Evolutionary conservation across 2,113 vertebrate species (phyloP).

Genomic region (Hemiscyllium ocellatum): DNA sequence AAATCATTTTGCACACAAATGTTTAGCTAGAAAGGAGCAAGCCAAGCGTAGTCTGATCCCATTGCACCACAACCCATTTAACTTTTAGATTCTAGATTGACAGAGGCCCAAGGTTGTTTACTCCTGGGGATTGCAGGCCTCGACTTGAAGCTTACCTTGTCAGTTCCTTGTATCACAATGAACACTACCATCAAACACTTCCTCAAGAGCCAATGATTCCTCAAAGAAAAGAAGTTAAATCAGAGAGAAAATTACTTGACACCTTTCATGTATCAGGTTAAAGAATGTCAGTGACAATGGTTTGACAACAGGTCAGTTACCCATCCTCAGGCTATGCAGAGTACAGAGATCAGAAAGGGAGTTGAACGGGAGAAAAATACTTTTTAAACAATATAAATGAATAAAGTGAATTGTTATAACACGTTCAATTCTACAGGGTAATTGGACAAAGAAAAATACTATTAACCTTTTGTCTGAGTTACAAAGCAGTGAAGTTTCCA

Average conservation of each 20-base stretch:
- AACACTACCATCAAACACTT: background rate
- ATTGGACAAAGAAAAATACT: background rate
- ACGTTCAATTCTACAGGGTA: background rate
- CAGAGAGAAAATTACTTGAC: slow-evolving; percentile 17
- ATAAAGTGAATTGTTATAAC: background rate
- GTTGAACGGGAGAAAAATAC: background rate
- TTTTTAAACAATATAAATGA: slow-evolving; percentile 5
- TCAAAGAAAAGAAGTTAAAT: background rate
- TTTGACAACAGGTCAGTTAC: background rate
- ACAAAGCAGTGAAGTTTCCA: background rate
- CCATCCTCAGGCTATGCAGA: background rate
- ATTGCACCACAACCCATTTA: background rate
- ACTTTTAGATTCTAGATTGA: background rate
- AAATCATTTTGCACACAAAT: no score
- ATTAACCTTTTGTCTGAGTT: background rate
- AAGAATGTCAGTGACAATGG: background rate
- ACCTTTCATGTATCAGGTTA: background rate
- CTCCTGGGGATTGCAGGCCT: background rate
- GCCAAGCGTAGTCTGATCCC: no score
- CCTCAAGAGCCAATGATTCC: background rate
- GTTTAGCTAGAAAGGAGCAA: no score
- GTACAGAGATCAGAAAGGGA: background rate
- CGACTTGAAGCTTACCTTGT: background rate
- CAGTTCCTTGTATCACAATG: background rate
- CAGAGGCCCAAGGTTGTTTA: background rate